phyloP scores from a whole-genome alignment of 2,888 invertebrate species.

The Cyclophora albipunctata region DNA sequence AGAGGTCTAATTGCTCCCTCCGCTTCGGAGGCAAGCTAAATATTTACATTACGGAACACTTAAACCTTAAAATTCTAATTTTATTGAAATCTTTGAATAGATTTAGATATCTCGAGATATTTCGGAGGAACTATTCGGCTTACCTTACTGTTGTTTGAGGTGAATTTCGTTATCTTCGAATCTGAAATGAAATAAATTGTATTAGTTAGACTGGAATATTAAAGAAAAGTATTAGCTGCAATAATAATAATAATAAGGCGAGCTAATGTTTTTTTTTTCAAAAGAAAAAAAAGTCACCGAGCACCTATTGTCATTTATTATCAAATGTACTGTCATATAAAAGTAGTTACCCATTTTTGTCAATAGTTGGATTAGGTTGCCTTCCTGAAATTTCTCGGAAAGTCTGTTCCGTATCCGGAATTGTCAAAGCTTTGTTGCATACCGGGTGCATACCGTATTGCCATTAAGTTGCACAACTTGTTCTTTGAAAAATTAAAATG shows the following conservation, averaged over 20 bases:
- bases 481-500: slow-evolving; percentile 47
- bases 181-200: no score
- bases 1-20: slow-evolving; percentile 45
- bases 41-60: slow-evolving; percentile 57
- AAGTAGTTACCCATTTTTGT: neutral
- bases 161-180: no score
- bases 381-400: slow-evolving; percentile 17
- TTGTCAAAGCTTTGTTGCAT: slow-evolving; percentile 61
- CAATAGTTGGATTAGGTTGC: slow-evolving; percentile 3
- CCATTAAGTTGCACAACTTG: slow-evolving; percentile 57
- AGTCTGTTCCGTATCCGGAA: slow-evolving; percentile 31
- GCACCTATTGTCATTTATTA: no score
- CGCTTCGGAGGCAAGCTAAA: slow-evolving; percentile 38
- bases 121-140: neutral
- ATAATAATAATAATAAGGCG: no score
- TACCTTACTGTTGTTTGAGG: no score
- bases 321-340: no score
- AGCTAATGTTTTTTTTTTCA: no score
- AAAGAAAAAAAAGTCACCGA: no score
- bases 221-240: no score
- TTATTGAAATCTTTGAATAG: slow-evolving; percentile 41
- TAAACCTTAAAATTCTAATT: slow-evolving; percentile 59
- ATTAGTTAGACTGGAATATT: no score
- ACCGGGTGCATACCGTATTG: slow-evolving; percentile 44
- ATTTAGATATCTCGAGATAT: slow-evolving; percentile 13